Evolutionary conservation across 1,140 invertebrate genomes (phyloP), one percentile per base, ranked within the genome.

Genomic region (Tigriopus japonicus): DNA sequence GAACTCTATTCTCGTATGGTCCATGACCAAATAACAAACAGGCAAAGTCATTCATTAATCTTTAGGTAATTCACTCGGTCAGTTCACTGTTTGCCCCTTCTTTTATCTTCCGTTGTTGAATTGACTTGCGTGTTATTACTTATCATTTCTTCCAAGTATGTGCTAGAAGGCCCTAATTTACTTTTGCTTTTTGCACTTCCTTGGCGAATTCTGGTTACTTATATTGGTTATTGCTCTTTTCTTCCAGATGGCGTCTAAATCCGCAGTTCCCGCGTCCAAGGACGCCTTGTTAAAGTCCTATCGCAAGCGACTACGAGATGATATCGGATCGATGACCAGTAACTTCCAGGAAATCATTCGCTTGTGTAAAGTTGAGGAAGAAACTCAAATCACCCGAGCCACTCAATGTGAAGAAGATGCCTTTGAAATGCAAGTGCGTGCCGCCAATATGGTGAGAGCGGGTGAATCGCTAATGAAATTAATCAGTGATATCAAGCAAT

Each of bases 271-370:
- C 0, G 88, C 92, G 72, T 91, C 85, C 60, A 93, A 94, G 75
- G 91, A 95, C 74, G 91, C 89, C 15, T 72, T 94, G 24, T 72
- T 96, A 5, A 93, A 94, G 74, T 91, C 87, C 0, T 96, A 95
- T 69, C 86, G 86, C 52, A 90, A 87, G 13, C 74, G 89, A 58
- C 72, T 96, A 13, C 94, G 94, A 75, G 90, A 95, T 72, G 90
- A 95, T 74, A 84, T 95, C 0, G 91, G 89, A 73, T 91, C 90
- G 56, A 95, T 97, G 86, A 71, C 93, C 40, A 91, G 95, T 71
- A 96, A 96, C 72, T 96, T 92, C 77, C 43, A 73, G 84, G 91
- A 96, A 77, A 95, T 95, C 43, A 81, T 96, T 13, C 93, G 91
- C 74, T 69, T 95, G 13, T 88, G 86, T 0, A 85, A 90, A 74